Evolutionary conservation across 2,888 invertebrate species (phyloP).

Genomic region (Drosophila acutilabella): DNA sequence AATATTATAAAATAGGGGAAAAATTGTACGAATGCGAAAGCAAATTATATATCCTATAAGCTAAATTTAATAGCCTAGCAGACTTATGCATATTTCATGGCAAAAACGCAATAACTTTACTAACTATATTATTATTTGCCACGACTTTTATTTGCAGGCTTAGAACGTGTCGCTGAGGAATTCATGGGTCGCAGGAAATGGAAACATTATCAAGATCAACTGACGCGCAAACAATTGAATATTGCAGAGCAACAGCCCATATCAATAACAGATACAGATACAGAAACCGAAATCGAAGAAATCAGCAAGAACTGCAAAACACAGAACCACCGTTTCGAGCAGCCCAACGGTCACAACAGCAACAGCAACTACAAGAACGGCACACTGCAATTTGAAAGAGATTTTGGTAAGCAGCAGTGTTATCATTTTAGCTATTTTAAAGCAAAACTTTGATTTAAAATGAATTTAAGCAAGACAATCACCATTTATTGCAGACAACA

Average conservation of each 20-base stretch:
- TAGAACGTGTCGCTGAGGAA: constrained; percentile 98
- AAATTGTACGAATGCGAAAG: constrained; percentile 46
- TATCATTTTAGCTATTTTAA: too few relatives aligned
- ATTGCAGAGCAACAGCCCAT: constrained; percentile 78
- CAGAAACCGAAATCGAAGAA: constrained; percentile 35
- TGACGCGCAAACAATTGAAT: constrained; percentile 86
- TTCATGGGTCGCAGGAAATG: constrained; percentile 98
- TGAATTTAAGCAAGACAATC: constrained; percentile 2
- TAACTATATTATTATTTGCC: not conserved
- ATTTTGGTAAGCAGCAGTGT: constrained; percentile 53
- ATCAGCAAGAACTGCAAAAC: constrained; percentile 58
- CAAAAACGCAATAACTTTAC: not conserved
- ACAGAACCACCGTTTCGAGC: constrained; percentile 70
- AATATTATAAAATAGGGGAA: constrained; percentile 11
- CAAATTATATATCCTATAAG: constrained; percentile 56
- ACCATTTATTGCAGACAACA: constrained; percentile 49
- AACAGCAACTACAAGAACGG: constrained; percentile 40
- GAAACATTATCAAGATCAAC: constrained; percentile 95
- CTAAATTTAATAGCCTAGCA: constrained; percentile 41
- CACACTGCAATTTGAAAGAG: constrained; percentile 56
- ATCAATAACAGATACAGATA: constrained; percentile 61
- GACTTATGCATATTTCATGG: constrained; percentile 41
- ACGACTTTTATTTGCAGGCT: constrained; percentile 87
- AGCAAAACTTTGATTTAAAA: not conserved
- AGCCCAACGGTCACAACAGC: constrained; percentile 62